A percentile compares a stretch with the other conserved stretches of the same genome.
Evolutionary conservation across 2,888 invertebrate species (phyloP).

Genomic region (Ypsolopha scabrella): DNA sequence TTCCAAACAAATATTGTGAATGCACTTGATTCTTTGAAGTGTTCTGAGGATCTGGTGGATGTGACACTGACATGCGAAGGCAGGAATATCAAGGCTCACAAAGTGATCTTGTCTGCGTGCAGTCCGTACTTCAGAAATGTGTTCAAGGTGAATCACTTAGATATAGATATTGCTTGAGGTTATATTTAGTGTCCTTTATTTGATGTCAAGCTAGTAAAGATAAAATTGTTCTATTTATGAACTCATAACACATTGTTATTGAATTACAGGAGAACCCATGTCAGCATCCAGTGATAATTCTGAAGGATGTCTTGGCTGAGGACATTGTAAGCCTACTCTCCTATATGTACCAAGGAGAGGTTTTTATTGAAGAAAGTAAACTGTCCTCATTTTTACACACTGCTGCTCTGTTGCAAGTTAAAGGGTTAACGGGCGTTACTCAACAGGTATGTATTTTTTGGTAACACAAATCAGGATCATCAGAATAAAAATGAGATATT

Average conservation of each 20-base stretch:
- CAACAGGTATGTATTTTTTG: slow-evolving; percentile 39
- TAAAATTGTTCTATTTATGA: background rate
- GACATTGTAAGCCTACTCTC: slow-evolving; percentile 76
- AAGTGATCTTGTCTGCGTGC: slow-evolving; percentile 80
- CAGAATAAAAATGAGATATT: no score
- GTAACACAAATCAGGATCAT: no score
- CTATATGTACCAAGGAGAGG: slow-evolving; percentile 81
- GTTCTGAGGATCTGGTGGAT: slow-evolving; percentile 78
- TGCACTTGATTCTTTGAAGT: slow-evolving; percentile 77
- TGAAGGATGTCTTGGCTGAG: slow-evolving; percentile 76
- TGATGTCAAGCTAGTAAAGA: slow-evolving; percentile 1
- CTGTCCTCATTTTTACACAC: slow-evolving; percentile 75
- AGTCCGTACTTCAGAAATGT: slow-evolving; percentile 81
- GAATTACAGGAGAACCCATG: slow-evolving; percentile 77
- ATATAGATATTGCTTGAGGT: background rate
- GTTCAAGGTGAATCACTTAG: slow-evolving; percentile 74
- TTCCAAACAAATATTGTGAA: slow-evolving; percentile 78
- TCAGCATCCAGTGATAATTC: slow-evolving; percentile 78
- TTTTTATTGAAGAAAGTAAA: slow-evolving; percentile 76
- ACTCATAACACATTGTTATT: background rate
- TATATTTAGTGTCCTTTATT: background rate
- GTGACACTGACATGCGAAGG: slow-evolving; percentile 81
- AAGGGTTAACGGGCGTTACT: slow-evolving; percentile 72
- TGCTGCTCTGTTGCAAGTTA: slow-evolving; percentile 75
- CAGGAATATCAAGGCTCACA: slow-evolving; percentile 78